These are phyloP conservation scores for Amblyopsis hoosieri DNA, from an alignment of 2,797 vertebrate genomes.

Conservation along the genomic window DNA sequence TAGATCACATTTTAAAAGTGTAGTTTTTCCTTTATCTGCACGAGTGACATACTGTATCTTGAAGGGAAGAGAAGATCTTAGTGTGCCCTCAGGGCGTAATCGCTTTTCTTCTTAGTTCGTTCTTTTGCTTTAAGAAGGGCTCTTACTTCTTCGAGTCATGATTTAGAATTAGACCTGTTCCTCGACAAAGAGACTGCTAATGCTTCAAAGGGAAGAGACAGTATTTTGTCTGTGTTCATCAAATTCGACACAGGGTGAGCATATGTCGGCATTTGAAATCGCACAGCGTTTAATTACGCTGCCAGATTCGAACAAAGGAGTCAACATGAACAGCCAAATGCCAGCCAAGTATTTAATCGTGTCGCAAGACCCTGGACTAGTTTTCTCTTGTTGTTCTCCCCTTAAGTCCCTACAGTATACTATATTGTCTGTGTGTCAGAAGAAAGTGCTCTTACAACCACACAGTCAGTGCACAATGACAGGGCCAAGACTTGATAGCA, in stretches of 20 bases:
- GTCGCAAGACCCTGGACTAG: slow-evolving; percentile 10
- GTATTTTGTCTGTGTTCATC: background rate
- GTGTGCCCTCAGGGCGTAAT: too few relatives aligned
- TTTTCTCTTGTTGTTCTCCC: background rate
- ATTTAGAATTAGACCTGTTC: slow-evolving; percentile 6
- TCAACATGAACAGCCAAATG: background rate
- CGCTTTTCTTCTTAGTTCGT: too few relatives aligned
- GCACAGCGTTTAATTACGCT: slow-evolving; percentile 24
- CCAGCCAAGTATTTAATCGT: slow-evolving; percentile 8
- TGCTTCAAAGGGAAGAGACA: background rate
- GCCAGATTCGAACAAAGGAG: slow-evolving; percentile 3
- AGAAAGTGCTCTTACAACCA: background rate
- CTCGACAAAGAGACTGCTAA: background rate
- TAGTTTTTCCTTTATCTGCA: too few relatives aligned
- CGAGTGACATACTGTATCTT: too few relatives aligned
- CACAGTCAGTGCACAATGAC: too few relatives aligned
- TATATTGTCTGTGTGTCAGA: background rate
- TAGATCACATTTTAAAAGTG: too few relatives aligned
- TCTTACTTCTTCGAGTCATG: background rate
- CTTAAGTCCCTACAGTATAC: background rate
- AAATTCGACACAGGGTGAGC: too few relatives aligned
- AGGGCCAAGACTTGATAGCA: too few relatives aligned
- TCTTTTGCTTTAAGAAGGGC: background rate
- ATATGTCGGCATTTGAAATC: background rate
- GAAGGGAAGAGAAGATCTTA: too few relatives aligned